These are phyloP conservation scores for Xestoiulus laeticollis DNA, from an alignment of 2,888 invertebrate species.

Conservation along the genomic window DNA sequence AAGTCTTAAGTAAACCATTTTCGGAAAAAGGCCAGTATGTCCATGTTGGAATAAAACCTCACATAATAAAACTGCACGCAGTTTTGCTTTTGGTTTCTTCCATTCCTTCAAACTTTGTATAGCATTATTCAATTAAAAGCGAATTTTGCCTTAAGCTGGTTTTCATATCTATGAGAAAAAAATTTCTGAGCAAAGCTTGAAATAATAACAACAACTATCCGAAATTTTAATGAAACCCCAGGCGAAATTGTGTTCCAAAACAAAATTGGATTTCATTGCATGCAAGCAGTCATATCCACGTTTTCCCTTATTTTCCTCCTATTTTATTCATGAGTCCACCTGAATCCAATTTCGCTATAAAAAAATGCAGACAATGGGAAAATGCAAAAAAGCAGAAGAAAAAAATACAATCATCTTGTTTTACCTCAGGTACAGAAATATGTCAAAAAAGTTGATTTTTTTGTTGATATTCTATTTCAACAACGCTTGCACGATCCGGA, in stretches of 20 bases:
- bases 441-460: neutral
- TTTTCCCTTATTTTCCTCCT: neutral
- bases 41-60: too few relatives aligned
- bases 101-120: neutral
- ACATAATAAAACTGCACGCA: too few relatives aligned
- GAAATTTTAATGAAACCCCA: neutral
- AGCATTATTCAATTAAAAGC: neutral
- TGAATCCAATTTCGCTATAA: slow-evolving; percentile 6
- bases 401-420: neutral
- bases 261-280: slow-evolving; percentile 6
- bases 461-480: slow-evolving; percentile 7
- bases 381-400: neutral
- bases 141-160: neutral
- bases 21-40: too few relatives aligned
- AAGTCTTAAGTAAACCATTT: too few relatives aligned
- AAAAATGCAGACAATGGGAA: neutral
- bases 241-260: neutral
- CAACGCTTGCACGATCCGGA: neutral
- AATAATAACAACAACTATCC: neutral
- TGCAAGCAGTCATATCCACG: neutral
- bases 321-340: slow-evolving; percentile 4
- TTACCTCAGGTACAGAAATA: slow-evolving; percentile 19
- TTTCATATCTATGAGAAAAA: neutral
- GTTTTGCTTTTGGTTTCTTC: neutral
- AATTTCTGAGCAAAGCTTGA: neutral